Percentiles rank a stretch among this genome's conserved stretches.
Conservation (phyloP, 1,140 invertebrate species). For the Drosophila parvula region DNA sequence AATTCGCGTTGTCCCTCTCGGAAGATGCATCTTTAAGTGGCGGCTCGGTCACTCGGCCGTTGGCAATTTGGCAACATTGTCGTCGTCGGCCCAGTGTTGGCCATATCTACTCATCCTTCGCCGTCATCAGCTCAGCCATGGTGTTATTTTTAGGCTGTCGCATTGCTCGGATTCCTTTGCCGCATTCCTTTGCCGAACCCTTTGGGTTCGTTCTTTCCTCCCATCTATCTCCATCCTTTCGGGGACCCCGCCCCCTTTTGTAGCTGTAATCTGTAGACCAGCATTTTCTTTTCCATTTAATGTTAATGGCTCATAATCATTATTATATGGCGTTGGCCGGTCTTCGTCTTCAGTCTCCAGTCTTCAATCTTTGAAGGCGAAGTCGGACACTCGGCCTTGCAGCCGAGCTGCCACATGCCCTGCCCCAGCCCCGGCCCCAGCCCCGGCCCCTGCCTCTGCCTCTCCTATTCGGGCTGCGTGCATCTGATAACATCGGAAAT, state of each 20-base stretch:
- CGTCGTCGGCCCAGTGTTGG: conserved; percentile 27
- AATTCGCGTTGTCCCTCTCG: conserved; percentile 37
- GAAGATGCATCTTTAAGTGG: conserved; percentile 34
- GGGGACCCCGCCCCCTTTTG: conserved; percentile 35
- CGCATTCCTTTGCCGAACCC: conserved; percentile 68
- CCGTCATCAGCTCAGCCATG: not conserved
- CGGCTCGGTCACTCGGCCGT: conserved; percentile 9
- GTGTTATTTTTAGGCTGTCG: conserved; percentile 80
- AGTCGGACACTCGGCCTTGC: conserved; percentile 48
- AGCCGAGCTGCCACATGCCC: conserved; percentile 24
- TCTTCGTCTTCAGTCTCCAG: conserved; percentile 50
- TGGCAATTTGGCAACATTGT: conserved; percentile 79
- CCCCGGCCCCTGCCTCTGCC: conserved; percentile 21
- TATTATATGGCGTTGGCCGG: conserved; percentile 82
- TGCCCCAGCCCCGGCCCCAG: conserved; percentile 1
- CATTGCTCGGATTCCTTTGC: conserved; percentile 68
- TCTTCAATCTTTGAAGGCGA: conserved; percentile 47
- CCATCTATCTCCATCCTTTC: conserved; percentile 7
- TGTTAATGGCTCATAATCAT: conserved; percentile 83
- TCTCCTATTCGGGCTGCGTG: conserved; percentile 64
- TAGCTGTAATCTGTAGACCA: conserved; percentile 79
- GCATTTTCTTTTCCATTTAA: conserved; percentile 83
- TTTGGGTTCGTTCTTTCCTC: conserved; percentile 16
- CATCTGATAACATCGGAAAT: conserved; percentile 83
- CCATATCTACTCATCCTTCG: conserved; percentile 8